Evolutionary conservation across 1,140 invertebrate species (phyloP), one percentile per base, ranked within the genome.

Genomic region (Anthonomus grandis): DNA sequence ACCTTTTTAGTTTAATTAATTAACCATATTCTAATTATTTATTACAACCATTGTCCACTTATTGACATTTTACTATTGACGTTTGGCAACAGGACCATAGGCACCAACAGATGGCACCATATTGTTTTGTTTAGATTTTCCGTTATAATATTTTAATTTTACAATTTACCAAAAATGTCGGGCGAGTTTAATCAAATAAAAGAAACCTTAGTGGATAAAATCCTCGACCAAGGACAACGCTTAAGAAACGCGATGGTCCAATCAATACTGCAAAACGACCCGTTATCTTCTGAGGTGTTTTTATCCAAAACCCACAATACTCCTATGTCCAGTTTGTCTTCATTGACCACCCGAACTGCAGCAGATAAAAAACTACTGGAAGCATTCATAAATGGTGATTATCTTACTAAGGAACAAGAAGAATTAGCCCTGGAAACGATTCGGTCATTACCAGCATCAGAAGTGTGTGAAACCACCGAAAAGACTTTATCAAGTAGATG

Each of bases 211-310:
- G 63, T 71, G 8, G 64, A 69, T 34, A 68, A 68, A 57, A 68
- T 70, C 31, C 44, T 71, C 23, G 66, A 70, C 51, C 67, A 69
- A 42, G 69, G 69, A 12, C 66, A 71, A 59, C 59, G 54, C 49
- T 57, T 71, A 24, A 60, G 67, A 59, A 69, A 63, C 55, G 56
- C 69, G 8, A 70, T 71, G 65, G 65, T 70, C 10, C 54, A 65
- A 55, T 61, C 69, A 53, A 69, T 71, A 61, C 53, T 71, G 25
- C 57, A 67, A 54, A 67, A 71, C 39, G 67, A 71, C 39, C 69
- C 67, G 15, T 63, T 67, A 27, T 65, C 61, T 62, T 31, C 50
- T 21, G 63, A 70, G 19, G 39, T 65, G 31, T 36, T 66, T 23
- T 57, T 56, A 57, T 37, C 38, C 13, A 61, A 57, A 45, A 42